Evolutionary conservation across 2,888 invertebrate genomes (phyloP).

Genomic region (Epinotia nisella): DNA sequence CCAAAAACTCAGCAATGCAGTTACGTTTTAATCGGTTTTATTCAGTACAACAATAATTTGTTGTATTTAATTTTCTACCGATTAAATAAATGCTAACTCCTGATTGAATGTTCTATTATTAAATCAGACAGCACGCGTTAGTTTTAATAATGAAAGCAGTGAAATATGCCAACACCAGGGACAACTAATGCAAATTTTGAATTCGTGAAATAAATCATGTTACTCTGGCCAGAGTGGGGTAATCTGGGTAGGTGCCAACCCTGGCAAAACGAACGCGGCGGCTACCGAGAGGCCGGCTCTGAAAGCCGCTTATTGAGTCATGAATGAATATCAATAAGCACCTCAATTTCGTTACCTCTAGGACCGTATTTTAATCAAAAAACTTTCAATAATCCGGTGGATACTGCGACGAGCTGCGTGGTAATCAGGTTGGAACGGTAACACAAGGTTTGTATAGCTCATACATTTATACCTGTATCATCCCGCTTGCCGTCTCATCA

Average conservation of each 20-base stretch:
- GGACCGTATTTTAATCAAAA: constrained; percentile 33
- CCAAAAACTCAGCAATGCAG: no score
- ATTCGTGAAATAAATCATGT: constrained; percentile 11
- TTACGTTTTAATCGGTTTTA: no score
- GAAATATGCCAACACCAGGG: neutral
- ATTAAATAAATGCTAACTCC: no score
- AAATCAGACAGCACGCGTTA: neutral
- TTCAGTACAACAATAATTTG: no score
- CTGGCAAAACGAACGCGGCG: constrained; percentile 23
- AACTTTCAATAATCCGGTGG: constrained; percentile 7
- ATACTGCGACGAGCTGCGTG: neutral
- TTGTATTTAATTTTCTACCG: no score
- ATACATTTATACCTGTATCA: neutral
- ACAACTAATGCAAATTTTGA: constrained; percentile 27
- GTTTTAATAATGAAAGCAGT: neutral
- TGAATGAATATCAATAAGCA: constrained; percentile 49
- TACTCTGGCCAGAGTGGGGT: constrained; percentile 5
- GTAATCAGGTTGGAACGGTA: neutral
- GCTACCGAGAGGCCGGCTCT: constrained; percentile 26
- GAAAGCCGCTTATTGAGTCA: constrained; percentile 48
- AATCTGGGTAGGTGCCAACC: constrained; percentile 34
- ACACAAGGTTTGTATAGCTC: neutral
- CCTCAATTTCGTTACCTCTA: constrained; percentile 32
- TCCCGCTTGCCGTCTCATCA: no score
- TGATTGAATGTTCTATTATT: no score